Percentiles rank a stretch among this genome's conserved stretches.
These are phyloP conservation scores for Amiota minor DNA, from an alignment of 2,888 invertebrate species.

Conservation along the genomic window DNA sequence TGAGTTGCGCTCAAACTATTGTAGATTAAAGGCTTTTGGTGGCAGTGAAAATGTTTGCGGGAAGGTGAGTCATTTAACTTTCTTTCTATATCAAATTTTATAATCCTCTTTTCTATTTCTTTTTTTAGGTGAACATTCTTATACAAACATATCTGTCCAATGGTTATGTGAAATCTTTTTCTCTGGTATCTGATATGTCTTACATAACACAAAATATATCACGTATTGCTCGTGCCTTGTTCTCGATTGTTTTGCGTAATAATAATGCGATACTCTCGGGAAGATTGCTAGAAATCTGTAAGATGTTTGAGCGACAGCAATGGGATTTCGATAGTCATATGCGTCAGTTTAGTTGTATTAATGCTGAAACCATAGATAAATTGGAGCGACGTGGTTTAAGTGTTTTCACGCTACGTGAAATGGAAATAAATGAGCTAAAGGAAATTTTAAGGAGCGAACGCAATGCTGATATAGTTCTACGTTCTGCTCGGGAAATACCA, in stretches of 20 bases:
- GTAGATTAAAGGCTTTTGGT: constrained; percentile 85
- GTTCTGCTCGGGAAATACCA: constrained; percentile 90
- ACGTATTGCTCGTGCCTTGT: constrained; percentile 91
- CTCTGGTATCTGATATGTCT: constrained; percentile 71
- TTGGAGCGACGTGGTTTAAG: constrained; percentile 85
- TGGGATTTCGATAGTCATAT: constrained; percentile 92
- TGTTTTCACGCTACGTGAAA: constrained; percentile 86
- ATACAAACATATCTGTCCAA: constrained; percentile 92
- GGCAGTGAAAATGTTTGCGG: constrained; percentile 92
- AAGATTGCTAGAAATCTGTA: constrained; percentile 87
- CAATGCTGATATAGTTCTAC: constrained; percentile 84
- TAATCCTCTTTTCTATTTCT: neutral
- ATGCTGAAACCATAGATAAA: constrained; percentile 85
- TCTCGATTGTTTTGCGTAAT: constrained; percentile 92
- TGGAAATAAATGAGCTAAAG: constrained; percentile 91
- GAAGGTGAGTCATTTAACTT: constrained; percentile 79
- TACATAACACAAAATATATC: constrained; percentile 84
- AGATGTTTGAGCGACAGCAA: constrained; percentile 92
- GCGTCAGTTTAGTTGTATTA: constrained; percentile 86
- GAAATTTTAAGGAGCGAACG: constrained; percentile 82
- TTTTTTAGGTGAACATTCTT: constrained; percentile 81
- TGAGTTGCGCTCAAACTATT: constrained; percentile 80
- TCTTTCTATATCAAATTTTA: neutral
- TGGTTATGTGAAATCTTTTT: constrained; percentile 80
- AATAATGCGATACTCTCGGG: constrained; percentile 93